Evolutionary conservation across 2,113 vertebrate species (phyloP).

Genomic region (Boulengeromyrus knoepffleri): DNA sequence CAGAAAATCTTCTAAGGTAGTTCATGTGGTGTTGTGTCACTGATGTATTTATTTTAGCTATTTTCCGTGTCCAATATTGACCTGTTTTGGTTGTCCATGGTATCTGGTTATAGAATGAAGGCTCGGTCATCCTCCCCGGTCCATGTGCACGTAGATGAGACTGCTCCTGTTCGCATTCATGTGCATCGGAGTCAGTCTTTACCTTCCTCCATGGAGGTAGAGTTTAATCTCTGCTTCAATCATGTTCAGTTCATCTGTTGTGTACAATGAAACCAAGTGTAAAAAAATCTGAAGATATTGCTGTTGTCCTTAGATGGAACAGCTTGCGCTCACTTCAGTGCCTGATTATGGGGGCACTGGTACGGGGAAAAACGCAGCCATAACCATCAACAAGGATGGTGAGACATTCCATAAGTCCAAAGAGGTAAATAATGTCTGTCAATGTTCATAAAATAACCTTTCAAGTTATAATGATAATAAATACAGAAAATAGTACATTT

Average conservation of each 20-base stretch:
- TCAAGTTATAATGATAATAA: not conserved
- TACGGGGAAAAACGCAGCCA: not conserved
- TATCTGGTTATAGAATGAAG: conserved; percentile 21
- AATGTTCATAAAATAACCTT: not conserved
- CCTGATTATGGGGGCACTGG: not conserved
- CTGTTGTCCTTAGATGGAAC: not conserved
- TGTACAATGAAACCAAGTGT: not conserved
- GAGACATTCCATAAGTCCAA: not conserved
- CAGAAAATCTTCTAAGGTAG: not conserved
- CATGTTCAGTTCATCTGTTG: not conserved
- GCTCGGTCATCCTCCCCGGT: conserved; percentile 20
- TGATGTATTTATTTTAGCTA: not conserved
- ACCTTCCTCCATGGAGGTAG: conserved; percentile 17
- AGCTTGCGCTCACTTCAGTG: not conserved
- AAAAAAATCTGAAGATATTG: not conserved
- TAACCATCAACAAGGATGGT: not conserved
- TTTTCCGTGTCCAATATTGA: not conserved
- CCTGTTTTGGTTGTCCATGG: not conserved
- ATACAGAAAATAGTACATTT: not conserved
- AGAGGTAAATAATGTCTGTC: not conserved
- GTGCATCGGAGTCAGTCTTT: conserved; percentile 20
- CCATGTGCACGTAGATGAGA: conserved; percentile 1
- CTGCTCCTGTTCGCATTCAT: conserved; percentile 18
- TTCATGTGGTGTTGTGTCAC: not conserved
- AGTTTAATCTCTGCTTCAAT: not conserved